Evolutionary conservation across 2,113 vertebrate genomes (phyloP), one percentile per base, ranked within the genome.

Genomic region (Urocolius indicus): DNA sequence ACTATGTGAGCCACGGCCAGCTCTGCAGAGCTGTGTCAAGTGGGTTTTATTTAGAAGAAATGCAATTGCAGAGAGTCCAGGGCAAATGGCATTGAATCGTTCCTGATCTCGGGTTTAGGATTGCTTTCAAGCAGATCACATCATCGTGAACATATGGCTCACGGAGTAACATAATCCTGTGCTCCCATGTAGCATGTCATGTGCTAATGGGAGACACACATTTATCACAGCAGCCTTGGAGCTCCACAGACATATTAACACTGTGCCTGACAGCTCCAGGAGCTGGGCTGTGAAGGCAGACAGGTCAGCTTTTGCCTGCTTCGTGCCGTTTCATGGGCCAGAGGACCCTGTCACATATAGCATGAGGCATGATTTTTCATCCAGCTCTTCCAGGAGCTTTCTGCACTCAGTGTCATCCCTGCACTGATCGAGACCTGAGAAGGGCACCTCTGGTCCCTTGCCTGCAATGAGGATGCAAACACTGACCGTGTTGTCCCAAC

Each of bases 1-100:
- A 96, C 63, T 91, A 89, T 97, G 96, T 85, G 89, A 93, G 87
- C 54, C 81, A 69, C 32, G 0, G 65, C 38, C 83, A 97, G 84
- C 30, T 55, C 55, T 41, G 52, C 82, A 68, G 82, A 83, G 81
- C 92, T 80, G 32, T 48, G 46, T 68, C 38, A 81, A 68, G 18
- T 6, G 57, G 21, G 73, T 46, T 93, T 96, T 77, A 94, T 94
- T 89, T 91, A 54, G 85, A 83, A 92, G 84, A 89, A 84, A 52
- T 41, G 49, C 29, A 38, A 13, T 14, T 84, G 59, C 57, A 45
- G 17, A 11, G 26, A 52, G 59, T 51, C 54, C 78, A 19, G 52
- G 59, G 36, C 54, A 69, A 73, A 59, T 34, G 48, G 21, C 46
- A 46, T 59, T 3, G 2, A 68, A 89, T 52, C 0, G 0, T 76